These are phyloP conservation scores for Gavialis gangeticus DNA, from an alignment of 2,113 vertebrate genomes.

Conservation along the genomic window DNA sequence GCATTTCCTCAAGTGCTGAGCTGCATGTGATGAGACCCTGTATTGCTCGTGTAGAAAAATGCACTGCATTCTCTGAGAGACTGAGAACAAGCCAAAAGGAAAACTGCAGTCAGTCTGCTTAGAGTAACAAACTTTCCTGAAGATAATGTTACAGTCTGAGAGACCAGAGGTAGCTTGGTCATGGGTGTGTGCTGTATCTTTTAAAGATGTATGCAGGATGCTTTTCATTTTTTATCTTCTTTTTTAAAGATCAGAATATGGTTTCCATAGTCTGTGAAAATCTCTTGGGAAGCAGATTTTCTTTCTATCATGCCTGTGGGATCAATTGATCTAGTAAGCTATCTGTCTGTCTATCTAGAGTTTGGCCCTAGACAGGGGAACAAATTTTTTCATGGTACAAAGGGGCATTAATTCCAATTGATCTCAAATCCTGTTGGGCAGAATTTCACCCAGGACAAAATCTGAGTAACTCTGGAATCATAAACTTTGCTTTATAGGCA, in stretches of 20 bases:
- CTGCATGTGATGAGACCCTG: rapidly evolving
- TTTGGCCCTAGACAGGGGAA: neutral
- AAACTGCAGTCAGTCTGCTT: neutral
- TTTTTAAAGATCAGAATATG: neutral
- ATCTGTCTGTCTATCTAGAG: neutral
- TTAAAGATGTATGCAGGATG: neutral
- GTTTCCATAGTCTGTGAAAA: neutral
- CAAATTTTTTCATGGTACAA: neutral
- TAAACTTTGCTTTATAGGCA: neutral
- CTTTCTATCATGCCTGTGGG: neutral
- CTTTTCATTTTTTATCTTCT: neutral
- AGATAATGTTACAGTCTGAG: neutral
- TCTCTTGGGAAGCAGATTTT: neutral
- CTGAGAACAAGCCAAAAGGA: neutral
- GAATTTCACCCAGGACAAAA: neutral
- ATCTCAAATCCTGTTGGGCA: neutral
- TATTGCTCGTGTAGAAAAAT: neutral
- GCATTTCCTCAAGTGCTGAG: rapidly evolving
- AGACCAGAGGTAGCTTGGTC: neutral
- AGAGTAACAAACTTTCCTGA: neutral
- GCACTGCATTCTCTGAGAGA: neutral
- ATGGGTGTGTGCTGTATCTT: neutral
- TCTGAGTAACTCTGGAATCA: neutral
- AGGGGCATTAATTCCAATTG: neutral
- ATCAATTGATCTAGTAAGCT: neutral